A percentile compares a stretch with the other conserved stretches of the same genome.
Conservation (phyloP, 2,797 vertebrate genomes). For the Sebastes steindachneri region DNA sequence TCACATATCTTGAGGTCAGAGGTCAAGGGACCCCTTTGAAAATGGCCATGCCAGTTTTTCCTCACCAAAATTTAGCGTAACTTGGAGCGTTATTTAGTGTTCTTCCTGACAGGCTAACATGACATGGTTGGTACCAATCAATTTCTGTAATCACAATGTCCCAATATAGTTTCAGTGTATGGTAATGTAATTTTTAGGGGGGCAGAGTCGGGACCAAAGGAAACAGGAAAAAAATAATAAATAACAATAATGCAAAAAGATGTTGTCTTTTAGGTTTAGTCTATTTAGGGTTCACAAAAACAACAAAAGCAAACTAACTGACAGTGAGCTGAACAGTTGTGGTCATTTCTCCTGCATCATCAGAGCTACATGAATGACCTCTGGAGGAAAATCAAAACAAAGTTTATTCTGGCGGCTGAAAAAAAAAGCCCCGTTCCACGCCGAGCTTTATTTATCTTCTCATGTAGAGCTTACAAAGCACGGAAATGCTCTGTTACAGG, state of each 20-base stretch:
- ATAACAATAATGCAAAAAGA: background rate
- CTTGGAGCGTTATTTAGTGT: too few relatives aligned
- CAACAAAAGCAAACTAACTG: background rate
- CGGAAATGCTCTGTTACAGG: background rate
- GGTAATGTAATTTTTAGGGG: too few relatives aligned
- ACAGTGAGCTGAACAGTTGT: background rate
- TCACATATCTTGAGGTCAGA: too few relatives aligned
- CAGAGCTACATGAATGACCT: background rate
- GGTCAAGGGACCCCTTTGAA: too few relatives aligned
- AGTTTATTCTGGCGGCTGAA: background rate
- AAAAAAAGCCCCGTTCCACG: background rate
- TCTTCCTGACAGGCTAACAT: too few relatives aligned
- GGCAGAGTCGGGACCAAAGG: background rate
- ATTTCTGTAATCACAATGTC: too few relatives aligned
- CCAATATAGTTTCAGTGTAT: too few relatives aligned
- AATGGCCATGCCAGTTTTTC: too few relatives aligned
- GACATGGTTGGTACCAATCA: too few relatives aligned
- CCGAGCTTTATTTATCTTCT: constrained; percentile 1
- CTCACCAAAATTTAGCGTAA: rapidly evolving
- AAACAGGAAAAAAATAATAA: background rate
- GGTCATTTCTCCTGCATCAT: background rate
- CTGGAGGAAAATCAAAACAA: background rate
- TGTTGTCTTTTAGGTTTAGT: background rate
- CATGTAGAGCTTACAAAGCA: background rate
- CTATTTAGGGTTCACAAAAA: background rate